Evolutionary conservation across 2,113 vertebrate genomes (phyloP), one percentile per base, ranked within the genome.

Genomic region (Motacilla alba): DNA sequence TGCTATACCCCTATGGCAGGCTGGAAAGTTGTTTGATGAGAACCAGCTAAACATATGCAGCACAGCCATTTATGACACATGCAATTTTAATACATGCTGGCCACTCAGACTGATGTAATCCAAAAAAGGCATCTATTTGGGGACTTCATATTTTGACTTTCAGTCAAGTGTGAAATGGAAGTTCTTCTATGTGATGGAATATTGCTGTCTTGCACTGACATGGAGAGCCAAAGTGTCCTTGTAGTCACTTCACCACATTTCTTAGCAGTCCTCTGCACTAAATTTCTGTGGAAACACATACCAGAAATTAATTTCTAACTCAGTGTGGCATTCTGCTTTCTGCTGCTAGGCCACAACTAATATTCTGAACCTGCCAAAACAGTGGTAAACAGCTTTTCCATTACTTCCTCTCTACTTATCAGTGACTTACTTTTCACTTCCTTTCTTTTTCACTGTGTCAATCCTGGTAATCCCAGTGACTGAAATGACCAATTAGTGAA

Each of bases 401-500:
- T 58, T 72, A 91, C 67, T 75, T 88, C 30, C 49, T 96, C 75
- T 46, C 77, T 83, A 85, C 88, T 97, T 96, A 88, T 52, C 87
- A 92, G 63, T 93, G 95, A 90, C 72, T 97, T 86, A 93, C 16
- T 33, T 56, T 56, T 7, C 95, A 96, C 74, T 94, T 52, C 11
- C 62, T 97, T 97, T 97, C 63, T 83, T 93, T 97, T 97, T 95
- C 83, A 79, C 58, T 49, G 4, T 97, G 92, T 97, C 95, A 97
- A 39, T 96, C 76, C 66, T 95, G 33, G 72, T 69, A 94, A 84
- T 95, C 80, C 74, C 88, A 83, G 33, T 41, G 55, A 75, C 94
- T 69, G 77, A 94, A 96, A 97, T 68, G 93, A 94, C 91, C 95
- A 97, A 94, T 97, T 97, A 98, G 89, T 94, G 83, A 80, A 87